Percentiles rank a stretch among this genome's conserved stretches.
Conservation (phyloP, 2,797 vertebrate species). For the Xerus rutilus region DNA sequence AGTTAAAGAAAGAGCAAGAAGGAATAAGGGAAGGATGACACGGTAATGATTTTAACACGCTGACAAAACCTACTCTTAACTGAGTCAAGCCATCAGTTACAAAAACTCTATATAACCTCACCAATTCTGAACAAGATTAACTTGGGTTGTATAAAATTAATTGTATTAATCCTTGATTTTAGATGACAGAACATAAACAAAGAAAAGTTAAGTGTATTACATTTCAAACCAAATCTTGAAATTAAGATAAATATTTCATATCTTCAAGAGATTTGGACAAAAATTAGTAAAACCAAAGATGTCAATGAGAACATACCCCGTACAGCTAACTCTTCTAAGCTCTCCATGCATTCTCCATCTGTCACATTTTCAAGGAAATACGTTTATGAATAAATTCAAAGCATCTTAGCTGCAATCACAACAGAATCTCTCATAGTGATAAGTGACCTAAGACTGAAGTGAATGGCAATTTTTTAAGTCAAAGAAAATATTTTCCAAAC, state of each 20-base stretch:
- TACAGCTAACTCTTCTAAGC: not conserved
- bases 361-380: not conserved
- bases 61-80: not conserved
- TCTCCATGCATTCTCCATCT: not conserved
- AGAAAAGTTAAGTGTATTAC: slow-evolving; percentile 28
- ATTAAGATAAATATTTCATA: slow-evolving; percentile 45
- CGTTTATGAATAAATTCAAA: slow-evolving; percentile 8
- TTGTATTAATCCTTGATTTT: slow-evolving; percentile 59
- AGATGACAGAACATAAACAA: not conserved
- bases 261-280: not conserved
- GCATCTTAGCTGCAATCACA: slow-evolving; percentile 12
- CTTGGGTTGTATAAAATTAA: not conserved
- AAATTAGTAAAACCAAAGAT: not conserved
- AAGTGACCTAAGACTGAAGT: not conserved
- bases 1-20: not conserved
- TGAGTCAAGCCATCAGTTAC: not conserved
- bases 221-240: slow-evolving; percentile 37
- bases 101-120: not conserved
- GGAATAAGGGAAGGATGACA: not conserved
- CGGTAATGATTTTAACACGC: not conserved
- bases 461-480: not conserved
- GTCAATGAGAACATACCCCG: not conserved
- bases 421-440: not conserved
- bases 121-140: not conserved
- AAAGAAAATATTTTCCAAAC: slow-evolving; percentile 45